A percentile compares a stretch with the other conserved stretches of the same genome.
Conservation (phyloP, 2,888 invertebrate species). For the Maniola hyperantus region DNA sequence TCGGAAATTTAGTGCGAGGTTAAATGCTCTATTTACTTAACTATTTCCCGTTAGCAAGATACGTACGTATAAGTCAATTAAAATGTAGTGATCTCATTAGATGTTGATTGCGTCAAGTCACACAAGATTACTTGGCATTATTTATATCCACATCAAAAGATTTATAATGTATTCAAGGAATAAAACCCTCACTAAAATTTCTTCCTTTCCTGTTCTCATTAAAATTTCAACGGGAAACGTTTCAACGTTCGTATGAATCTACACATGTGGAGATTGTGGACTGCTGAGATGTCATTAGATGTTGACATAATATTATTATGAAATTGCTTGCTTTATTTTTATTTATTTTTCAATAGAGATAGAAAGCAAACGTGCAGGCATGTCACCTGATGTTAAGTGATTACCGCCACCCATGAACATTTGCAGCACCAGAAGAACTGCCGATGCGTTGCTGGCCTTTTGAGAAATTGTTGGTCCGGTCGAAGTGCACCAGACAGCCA, state of each 20-base stretch:
- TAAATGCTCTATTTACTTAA: too few species aligned
- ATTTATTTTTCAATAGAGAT: too few species aligned
- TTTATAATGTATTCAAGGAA: background rate
- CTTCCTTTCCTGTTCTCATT: slow-evolving; percentile 50
- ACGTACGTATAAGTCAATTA: too few species aligned
- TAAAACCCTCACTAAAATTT: slow-evolving; percentile 30
- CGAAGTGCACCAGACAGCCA: too few species aligned
- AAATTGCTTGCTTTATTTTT: slow-evolving; percentile 16
- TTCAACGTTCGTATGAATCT: slow-evolving; percentile 44
- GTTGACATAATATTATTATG: slow-evolving; percentile 43
- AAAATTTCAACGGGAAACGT: slow-evolving; percentile 53
- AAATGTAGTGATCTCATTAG: background rate
- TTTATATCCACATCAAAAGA: background rate
- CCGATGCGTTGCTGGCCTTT: too few species aligned
- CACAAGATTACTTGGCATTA: slow-evolving; percentile 5
- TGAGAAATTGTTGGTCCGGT: too few species aligned
- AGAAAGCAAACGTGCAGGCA: too few species aligned
- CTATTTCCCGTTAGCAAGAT: too few species aligned
- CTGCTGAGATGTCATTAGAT: slow-evolving; percentile 55
- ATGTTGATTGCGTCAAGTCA: background rate
- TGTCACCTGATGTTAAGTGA: too few species aligned
- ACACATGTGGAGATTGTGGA: slow-evolving; percentile 32
- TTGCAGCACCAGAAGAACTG: too few species aligned
- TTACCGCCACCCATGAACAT: too few species aligned
- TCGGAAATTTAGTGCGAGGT: too few species aligned